Conservation (phyloP, 1,140 invertebrate genomes). For the Thaumetopoea pityocampa region DNA sequence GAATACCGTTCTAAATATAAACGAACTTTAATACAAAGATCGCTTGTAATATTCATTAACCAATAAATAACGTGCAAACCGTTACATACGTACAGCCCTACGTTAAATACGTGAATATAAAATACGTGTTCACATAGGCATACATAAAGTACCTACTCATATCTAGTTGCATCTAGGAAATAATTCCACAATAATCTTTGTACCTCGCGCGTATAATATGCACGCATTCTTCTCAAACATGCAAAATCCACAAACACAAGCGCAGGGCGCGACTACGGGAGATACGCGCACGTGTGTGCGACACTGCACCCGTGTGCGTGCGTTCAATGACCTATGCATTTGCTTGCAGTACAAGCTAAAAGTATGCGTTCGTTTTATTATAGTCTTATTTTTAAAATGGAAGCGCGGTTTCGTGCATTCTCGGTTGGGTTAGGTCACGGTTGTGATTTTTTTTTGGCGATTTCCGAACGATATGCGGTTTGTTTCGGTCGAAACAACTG, state of each 20-base stretch:
- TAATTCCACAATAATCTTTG: slow-evolving; percentile 71
- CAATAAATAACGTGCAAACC: neutral
- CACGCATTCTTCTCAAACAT: slow-evolving; percentile 72
- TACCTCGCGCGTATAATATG: slow-evolving; percentile 50
- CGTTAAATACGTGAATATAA: slow-evolving; percentile 13
- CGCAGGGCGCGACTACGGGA: slow-evolving; percentile 32
- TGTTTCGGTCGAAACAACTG: slow-evolving; percentile 17
- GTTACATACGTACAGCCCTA: no score
- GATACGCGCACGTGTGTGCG: slow-evolving; percentile 48
- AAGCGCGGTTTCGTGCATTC: slow-evolving; percentile 46
- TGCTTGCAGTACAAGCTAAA: slow-evolving; percentile 70
- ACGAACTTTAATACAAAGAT: no score
- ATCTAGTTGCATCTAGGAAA: slow-evolving; percentile 67
- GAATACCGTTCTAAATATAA: no score
- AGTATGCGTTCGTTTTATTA: slow-evolving; percentile 74
- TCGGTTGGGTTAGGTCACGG: slow-evolving; percentile 63
- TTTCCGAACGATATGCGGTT: no score
- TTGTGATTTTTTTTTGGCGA: slow-evolving; percentile 26
- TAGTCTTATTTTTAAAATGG: slow-evolving; percentile 74
- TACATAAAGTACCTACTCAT: slow-evolving; percentile 28
- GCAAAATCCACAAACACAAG: slow-evolving; percentile 54
- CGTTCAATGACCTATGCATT: slow-evolving; percentile 68
- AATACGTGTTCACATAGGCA: slow-evolving; percentile 3
- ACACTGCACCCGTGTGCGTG: slow-evolving; percentile 54
- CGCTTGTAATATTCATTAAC: no score